These are phyloP conservation scores for Microplitis demolitor DNA, from an alignment of 1,140 invertebrate species.

Conservation along the genomic window DNA sequence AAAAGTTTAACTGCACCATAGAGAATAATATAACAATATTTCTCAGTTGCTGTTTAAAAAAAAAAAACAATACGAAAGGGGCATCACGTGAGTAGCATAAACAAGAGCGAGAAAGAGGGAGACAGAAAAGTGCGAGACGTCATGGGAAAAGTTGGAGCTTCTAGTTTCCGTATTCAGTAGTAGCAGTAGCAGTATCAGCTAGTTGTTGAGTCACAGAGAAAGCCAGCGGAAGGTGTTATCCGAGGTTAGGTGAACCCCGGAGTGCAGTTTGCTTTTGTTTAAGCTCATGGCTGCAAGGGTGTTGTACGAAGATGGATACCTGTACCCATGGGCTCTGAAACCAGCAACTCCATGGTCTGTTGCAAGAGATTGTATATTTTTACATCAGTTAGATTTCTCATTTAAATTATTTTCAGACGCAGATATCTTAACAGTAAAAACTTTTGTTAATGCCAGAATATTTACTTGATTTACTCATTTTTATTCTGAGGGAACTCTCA, in stretches of 20 bases:
- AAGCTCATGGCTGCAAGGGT: neutral
- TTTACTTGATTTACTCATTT: no score
- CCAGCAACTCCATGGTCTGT: no score
- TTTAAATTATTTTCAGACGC: no score
- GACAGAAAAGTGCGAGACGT: neutral
- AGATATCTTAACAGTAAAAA: no score
- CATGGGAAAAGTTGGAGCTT: slow-evolving; percentile 9
- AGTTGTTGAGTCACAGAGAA: no score
- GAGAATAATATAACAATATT: neutral
- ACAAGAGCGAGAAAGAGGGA: neutral
- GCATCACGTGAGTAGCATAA: slow-evolving; percentile 2
- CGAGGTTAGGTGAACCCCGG: slow-evolving; percentile 4
- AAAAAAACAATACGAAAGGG: neutral
- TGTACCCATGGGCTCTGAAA: neutral
- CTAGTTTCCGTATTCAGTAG: neutral
- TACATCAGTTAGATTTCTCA: no score
- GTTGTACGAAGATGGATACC: neutral
- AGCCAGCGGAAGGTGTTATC: neutral
- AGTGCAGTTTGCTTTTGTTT: slow-evolving; percentile 11
- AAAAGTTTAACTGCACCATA: neutral
- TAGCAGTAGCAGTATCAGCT: neutral
- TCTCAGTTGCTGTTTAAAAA: neutral
- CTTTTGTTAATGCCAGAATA: no score
- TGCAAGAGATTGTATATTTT: no score
- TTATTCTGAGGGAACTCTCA: no score